phyloP scores from a whole-genome alignment of 92 coral and sea anemone species.

The Montipora capitata region DNA sequence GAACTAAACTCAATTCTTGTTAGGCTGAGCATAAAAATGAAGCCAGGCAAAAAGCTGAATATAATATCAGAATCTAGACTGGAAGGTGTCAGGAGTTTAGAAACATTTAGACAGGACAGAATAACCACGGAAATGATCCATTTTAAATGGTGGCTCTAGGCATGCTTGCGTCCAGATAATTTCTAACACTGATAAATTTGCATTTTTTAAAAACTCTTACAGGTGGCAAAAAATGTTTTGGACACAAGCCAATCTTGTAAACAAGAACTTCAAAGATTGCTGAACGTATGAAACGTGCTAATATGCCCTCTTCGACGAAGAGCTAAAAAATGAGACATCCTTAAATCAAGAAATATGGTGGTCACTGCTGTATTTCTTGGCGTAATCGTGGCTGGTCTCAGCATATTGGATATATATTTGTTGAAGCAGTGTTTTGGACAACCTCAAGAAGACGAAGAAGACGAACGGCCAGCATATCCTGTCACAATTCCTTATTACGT shows the following conservation, averaged over 20 bases:
- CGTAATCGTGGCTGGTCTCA: conserved; percentile 81
- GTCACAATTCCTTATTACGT: conserved; percentile 55
- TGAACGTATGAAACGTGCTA: neutral
- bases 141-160: too few species aligned
- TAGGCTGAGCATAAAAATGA: too few species aligned
- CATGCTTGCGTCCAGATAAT: too few species aligned
- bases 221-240: conserved; percentile 46
- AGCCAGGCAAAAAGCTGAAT: too few species aligned
- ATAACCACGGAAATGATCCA: too few species aligned
- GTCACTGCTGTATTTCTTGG: conserved; percentile 82
- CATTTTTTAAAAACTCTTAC: conserved; percentile 2
- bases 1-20: too few species aligned
- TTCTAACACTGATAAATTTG: neutral
- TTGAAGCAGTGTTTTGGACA: conserved; percentile 50
- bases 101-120: too few species aligned
- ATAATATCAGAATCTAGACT: too few species aligned
- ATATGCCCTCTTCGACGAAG: neutral
- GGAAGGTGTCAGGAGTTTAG: too few species aligned
- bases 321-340: neutral
- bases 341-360: conserved; percentile 51
- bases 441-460: conserved; percentile 14
- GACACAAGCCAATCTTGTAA: conserved; percentile 10
- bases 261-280: conserved; percentile 5
- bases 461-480: conserved; percentile 33
- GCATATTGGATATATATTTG: conserved; percentile 76